Conservation (phyloP, 2,113 vertebrate species). For the Malurus alboscapulatus region DNA sequence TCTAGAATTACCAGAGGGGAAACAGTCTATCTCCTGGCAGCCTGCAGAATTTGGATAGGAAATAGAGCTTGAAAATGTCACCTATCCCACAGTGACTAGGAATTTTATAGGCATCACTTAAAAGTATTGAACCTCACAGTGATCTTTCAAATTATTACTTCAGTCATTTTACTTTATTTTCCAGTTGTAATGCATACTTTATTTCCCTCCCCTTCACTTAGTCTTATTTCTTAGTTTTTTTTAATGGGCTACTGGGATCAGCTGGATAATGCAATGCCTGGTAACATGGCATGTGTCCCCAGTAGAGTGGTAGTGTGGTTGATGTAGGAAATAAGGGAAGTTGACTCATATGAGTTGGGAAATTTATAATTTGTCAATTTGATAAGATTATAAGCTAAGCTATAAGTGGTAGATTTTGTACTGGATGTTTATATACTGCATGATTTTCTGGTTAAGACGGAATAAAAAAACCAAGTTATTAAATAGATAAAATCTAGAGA, state of each 20-base stretch:
- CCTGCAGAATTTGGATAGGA: slow-evolving; percentile 23
- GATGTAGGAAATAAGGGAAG: background rate
- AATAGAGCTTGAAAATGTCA: slow-evolving; percentile 55
- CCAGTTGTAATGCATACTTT: background rate
- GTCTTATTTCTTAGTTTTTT: background rate
- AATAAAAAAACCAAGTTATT: background rate
- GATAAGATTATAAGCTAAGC: background rate
- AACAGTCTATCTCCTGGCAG: slow-evolving; percentile 25
- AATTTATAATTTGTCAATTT: background rate
- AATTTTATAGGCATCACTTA: background rate
- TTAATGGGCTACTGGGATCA: background rate
- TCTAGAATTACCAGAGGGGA: slow-evolving; percentile 28
- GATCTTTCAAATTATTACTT: background rate
- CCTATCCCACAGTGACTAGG: background rate
- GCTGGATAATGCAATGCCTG: background rate
- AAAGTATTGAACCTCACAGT: slow-evolving; percentile 2
- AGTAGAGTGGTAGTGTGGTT: background rate
- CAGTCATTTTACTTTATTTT: background rate
- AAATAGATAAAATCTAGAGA: background rate
- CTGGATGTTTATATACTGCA: background rate
- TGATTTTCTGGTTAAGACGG: background rate
- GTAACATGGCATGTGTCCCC: background rate
- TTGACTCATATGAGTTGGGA: background rate
- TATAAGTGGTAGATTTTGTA: background rate
- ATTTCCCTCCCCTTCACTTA: background rate